These are phyloP conservation scores for Acleris emargana DNA, from an alignment of 2,888 invertebrate species.

Conservation along the genomic window DNA sequence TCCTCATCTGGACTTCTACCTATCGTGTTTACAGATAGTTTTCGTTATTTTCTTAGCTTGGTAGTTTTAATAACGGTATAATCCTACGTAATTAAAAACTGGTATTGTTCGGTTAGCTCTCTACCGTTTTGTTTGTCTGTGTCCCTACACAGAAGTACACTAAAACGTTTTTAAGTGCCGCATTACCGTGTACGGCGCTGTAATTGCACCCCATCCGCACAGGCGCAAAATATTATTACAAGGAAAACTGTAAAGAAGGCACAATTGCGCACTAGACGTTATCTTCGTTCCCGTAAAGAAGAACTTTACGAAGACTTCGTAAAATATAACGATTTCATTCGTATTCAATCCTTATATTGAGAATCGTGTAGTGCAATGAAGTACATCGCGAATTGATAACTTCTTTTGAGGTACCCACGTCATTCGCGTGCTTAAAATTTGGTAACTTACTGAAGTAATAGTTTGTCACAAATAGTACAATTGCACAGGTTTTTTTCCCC, in stretches of 20 bases:
- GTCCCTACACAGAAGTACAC: constrained; percentile 53
- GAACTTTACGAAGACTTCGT: not conserved
- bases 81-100: constrained; percentile 23
- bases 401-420: too few relatives aligned
- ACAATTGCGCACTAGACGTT: not conserved
- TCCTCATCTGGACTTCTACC: too few relatives aligned
- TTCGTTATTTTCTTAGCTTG: too few relatives aligned
- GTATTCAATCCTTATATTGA: not conserved
- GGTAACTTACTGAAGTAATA: too few relatives aligned
- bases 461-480: too few relatives aligned
- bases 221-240: constrained; percentile 53
- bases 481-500: too few relatives aligned
- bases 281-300: not conserved
- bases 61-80: not conserved
- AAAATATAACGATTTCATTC: constrained; percentile 3
- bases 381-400: too few relatives aligned
- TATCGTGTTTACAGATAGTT: too few relatives aligned
- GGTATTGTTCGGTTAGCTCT: constrained; percentile 17
- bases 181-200: constrained; percentile 50
- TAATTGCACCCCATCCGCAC: constrained; percentile 65
- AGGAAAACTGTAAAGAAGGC: not conserved
- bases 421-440: too few relatives aligned
- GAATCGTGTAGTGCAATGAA: not conserved
- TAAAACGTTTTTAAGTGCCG: constrained; percentile 73
- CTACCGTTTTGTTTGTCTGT: constrained; percentile 41